Percentiles rank a stretch among this genome's conserved stretches.
Evolutionary conservation across 2,888 invertebrate genomes (phyloP).

Genomic region (Xanthia togata): DNA sequence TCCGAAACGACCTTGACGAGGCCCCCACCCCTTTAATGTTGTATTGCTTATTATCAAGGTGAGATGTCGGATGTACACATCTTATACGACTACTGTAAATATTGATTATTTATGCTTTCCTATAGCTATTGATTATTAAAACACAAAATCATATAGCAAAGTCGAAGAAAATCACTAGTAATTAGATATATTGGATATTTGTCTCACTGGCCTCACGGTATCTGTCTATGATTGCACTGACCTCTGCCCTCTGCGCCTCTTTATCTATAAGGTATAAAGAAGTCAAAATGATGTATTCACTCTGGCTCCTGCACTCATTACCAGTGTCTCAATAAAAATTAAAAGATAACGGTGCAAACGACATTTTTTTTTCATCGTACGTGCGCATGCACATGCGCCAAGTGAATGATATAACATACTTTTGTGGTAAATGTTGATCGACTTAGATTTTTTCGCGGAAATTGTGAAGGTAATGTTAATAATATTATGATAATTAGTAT

Average conservation of each 20-base stretch:
- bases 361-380: conserved; percentile 28
- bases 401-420: conserved; percentile 50
- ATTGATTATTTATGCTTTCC: background rate
- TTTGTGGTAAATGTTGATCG: conserved; percentile 42
- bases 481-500: conserved; percentile 30
- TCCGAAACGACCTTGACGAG: too few relatives aligned
- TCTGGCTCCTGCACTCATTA: conserved; percentile 74
- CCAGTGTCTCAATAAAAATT: conserved; percentile 70
- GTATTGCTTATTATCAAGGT: too few relatives aligned
- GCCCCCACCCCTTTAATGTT: too few relatives aligned
- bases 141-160: conserved; percentile 46
- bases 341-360: conserved; percentile 63
- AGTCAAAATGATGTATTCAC: conserved; percentile 84
- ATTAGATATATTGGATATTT: conserved; percentile 81
- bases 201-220: conserved; percentile 81
- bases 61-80: too few relatives aligned
- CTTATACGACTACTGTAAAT: background rate
- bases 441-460: conserved; percentile 35
- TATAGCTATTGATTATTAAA: conserved; percentile 24
- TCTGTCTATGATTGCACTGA: conserved; percentile 87
- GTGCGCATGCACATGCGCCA: conserved; percentile 37
- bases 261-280: conserved; percentile 87
- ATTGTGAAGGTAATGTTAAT: conserved; percentile 58
- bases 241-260: conserved; percentile 82
- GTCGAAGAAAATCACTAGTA: conserved; percentile 67